A percentile compares a stretch with the other conserved stretches of the same genome.
Evolutionary conservation across 2,888 invertebrate genomes (phyloP).

Genomic region (Resseliella maxima): DNA sequence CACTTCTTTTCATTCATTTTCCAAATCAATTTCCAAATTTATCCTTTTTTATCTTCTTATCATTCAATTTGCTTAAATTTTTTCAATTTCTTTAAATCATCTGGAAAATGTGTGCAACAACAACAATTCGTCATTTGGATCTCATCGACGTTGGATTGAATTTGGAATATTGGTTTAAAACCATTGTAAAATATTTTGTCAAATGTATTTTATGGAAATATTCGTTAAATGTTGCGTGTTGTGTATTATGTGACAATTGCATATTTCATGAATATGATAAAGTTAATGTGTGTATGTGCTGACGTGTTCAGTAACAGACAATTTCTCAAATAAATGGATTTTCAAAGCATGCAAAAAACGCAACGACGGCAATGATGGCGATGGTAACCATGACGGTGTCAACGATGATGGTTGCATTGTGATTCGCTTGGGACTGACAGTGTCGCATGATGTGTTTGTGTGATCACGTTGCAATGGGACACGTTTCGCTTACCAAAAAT

Average conservation of each 20-base stretch:
- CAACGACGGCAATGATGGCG: background rate
- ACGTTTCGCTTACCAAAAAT: background rate
- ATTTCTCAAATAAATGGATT: constrained; percentile 19
- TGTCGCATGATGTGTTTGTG: background rate
- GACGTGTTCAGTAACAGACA: background rate
- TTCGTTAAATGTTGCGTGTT: background rate
- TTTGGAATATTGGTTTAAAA: too few relatives aligned
- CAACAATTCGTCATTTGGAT: too few relatives aligned
- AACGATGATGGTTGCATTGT: background rate
- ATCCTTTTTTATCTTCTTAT: too few relatives aligned
- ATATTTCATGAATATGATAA: background rate
- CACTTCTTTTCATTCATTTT: too few relatives aligned
- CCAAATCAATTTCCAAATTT: too few relatives aligned
- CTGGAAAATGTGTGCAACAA: too few relatives aligned
- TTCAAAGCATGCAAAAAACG: background rate
- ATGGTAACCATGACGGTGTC: too few relatives aligned
- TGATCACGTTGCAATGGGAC: background rate
- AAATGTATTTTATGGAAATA: too few relatives aligned
- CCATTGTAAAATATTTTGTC: too few relatives aligned
- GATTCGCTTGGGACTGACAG: constrained; percentile 30
- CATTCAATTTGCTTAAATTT: too few relatives aligned
- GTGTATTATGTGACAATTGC: constrained; percentile 15
- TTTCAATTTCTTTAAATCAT: too few relatives aligned
- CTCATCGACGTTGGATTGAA: too few relatives aligned
- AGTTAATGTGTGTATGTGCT: background rate